Evolutionary conservation across 2,113 vertebrate genomes (phyloP), one percentile per base, ranked within the genome.

Genomic region (Mugil cephalus): DNA sequence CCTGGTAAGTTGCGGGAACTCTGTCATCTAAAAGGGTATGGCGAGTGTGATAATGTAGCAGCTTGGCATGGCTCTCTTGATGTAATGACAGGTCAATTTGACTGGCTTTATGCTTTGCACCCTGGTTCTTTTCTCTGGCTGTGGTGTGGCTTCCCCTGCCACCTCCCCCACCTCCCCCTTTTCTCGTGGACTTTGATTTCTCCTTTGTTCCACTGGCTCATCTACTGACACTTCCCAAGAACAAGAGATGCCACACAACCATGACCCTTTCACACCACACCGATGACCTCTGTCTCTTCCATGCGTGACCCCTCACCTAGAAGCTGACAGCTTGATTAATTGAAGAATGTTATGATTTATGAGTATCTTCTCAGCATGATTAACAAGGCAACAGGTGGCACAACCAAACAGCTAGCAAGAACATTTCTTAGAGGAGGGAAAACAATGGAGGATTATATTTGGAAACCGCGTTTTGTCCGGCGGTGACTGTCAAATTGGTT

Each of bases 291-390:
- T 96, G 95, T 96, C 96, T 96, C 95, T 68, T 95, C 86, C 93
- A 94, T 94, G 94, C 90, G 90, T 88, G 89, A 96, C 96, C 96
- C 94, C 91, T 97, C 96, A 97, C 96, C 96, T 88, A 76, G 89
- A 88, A 82, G 91, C 93, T 97, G 98, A 99, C 98, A 99, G 96
- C 95, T 98, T 99, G 97, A 99, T 99, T 99, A 98, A 99, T 99
- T 98, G 98, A 96, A 95, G 94, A 82, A 94, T 94, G 96, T 98
- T 99, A 99, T 99, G 97, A 99, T 99, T 99, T 98, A 99, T 99
- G 97, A 98, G 95, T 97, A 97, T 96, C 96, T 98, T 91, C 95
- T 96, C 94, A 93, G 95, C 94, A 93, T 96, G 98, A 99, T 98
- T 97, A 98, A 98, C 94, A 93, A 95, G 96, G 95, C 96, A 99